Evolutionary conservation across 1,140 invertebrate genomes (phyloP).

Genomic region (Hestina assimilis): DNA sequence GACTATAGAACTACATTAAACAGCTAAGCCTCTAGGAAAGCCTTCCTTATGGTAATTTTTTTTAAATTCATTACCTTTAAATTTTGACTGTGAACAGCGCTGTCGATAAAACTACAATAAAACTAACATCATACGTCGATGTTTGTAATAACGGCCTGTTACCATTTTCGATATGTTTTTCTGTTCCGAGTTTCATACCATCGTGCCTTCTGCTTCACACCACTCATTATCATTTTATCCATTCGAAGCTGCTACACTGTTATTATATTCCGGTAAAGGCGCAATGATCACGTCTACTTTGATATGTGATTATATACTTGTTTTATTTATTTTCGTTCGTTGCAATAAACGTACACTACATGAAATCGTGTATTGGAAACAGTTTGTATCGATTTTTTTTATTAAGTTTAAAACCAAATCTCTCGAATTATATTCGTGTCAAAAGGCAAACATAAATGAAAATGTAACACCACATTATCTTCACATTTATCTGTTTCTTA

Average conservation of each 20-base stretch:
- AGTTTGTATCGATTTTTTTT: too few relatives aligned
- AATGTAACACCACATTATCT: too few relatives aligned
- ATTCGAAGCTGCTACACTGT: slow-evolving; percentile 47
- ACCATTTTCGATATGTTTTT: not conserved
- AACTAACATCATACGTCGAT: slow-evolving; percentile 60
- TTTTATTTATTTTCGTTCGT: slow-evolving; percentile 3
- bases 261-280: slow-evolving; percentile 59
- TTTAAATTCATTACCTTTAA: too few relatives aligned
- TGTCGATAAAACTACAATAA: slow-evolving; percentile 27
- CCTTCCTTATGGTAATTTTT: too few relatives aligned
- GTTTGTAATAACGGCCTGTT: slow-evolving; percentile 11
- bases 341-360: not conserved
- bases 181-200: slow-evolving; percentile 11
- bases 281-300: slow-evolving; percentile 45
- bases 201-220: slow-evolving; percentile 14
- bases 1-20: too few relatives aligned
- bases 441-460: too few relatives aligned
- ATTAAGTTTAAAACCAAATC: too few relatives aligned
- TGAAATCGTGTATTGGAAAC: too few relatives aligned
- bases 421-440: too few relatives aligned
- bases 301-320: slow-evolving; percentile 11
- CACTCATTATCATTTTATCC: slow-evolving; percentile 61
- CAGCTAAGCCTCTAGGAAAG: too few relatives aligned
- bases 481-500: too few relatives aligned
- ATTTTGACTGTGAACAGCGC: not conserved